Evolutionary conservation across 2,888 invertebrate genomes (phyloP).

Genomic region (Unio pictorum): DNA sequence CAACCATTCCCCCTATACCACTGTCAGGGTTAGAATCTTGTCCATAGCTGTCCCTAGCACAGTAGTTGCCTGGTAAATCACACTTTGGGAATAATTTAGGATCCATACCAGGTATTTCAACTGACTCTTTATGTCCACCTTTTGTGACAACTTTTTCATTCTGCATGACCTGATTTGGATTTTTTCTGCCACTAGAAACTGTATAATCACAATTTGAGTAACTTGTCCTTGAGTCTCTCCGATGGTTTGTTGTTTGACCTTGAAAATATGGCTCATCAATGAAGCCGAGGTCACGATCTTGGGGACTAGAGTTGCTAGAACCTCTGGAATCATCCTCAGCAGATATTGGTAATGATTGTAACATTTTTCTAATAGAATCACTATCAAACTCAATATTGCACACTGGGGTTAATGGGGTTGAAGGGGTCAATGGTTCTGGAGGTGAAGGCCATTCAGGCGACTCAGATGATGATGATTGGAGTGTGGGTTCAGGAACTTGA

Average conservation of each 20-base stretch:
- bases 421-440: conserved; percentile 62
- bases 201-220: too few relatives aligned
- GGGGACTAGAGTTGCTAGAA: conserved; percentile 31
- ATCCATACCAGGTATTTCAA: too few relatives aligned
- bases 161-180: too few relatives aligned
- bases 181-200: too few relatives aligned
- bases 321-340: conserved; percentile 39
- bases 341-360: conserved; percentile 87
- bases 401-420: conserved; percentile 56
- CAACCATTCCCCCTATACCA: conserved; percentile 63
- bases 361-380: conserved; percentile 91
- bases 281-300: conserved; percentile 55
- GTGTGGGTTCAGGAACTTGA: conserved; percentile 26
- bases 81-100: conserved; percentile 40
- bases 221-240: background rate
- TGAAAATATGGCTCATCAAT: conserved; percentile 46
- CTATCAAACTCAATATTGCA: conserved; percentile 78
- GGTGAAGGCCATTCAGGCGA: conserved; percentile 68
- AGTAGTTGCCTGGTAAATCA: conserved; percentile 55
- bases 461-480: conserved; percentile 69
- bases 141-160: too few relatives aligned
- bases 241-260: conserved; percentile 13
- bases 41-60: conserved; percentile 50
- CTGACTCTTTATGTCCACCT: too few relatives aligned
- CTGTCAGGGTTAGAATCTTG: conserved; percentile 65